Percentiles rank a stretch among this genome's conserved stretches.
phyloP scores from a whole-genome alignment of 2,888 invertebrate species.

The Pheosia tremula region DNA sequence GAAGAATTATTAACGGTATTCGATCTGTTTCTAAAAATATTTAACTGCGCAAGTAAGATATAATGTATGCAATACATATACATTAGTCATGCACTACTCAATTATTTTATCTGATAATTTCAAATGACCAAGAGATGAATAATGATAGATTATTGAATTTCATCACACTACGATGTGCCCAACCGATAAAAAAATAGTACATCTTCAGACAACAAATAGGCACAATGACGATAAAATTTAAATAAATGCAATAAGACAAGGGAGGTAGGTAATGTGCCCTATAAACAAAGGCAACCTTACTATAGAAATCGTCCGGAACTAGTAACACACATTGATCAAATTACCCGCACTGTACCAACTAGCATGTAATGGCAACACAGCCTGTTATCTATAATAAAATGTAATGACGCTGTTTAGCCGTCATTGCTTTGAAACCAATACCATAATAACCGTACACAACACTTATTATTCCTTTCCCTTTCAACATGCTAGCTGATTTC shows the following conservation, averaged over 20 bases:
- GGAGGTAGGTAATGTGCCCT: not conserved
- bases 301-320: not conserved
- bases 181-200: too few relatives aligned
- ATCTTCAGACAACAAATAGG: not conserved
- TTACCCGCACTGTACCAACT: not conserved
- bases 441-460: not conserved
- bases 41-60: too few relatives aligned
- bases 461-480: not conserved
- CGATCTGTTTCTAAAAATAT: too few relatives aligned
- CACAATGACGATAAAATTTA: not conserved
- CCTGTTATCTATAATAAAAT: not conserved
- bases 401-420: not conserved
- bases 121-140: too few relatives aligned
- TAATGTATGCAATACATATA: too few relatives aligned
- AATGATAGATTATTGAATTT: too few relatives aligned
- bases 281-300: not conserved
- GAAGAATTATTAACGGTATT: too few relatives aligned
- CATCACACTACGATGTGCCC: too few relatives aligned
- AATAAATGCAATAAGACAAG: not conserved
- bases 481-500: not conserved
- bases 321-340: not conserved
- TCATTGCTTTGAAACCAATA: conserved; percentile 1
- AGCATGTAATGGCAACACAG: conserved; percentile 5
- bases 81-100: too few relatives aligned
- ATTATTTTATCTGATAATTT: too few relatives aligned